Evolutionary conservation across 1,140 invertebrate species (phyloP).

Genomic region (Drosophila repleta): DNA sequence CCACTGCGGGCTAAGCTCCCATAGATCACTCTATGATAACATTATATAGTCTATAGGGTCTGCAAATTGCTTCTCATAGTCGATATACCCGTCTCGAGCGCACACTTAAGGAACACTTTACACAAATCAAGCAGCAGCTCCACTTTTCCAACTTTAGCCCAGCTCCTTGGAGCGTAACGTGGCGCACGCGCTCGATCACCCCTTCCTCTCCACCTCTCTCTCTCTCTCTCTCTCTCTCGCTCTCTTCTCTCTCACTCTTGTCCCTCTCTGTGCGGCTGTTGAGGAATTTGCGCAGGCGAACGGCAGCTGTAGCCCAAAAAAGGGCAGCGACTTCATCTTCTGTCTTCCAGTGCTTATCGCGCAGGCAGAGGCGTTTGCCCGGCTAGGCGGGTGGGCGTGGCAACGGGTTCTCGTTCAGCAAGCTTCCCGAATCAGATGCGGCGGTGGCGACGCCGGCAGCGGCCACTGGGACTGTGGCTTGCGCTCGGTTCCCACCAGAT

Average conservation of each 20-base stretch:
- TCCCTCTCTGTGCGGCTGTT: not conserved
- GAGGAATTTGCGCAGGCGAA: conserved; percentile 53
- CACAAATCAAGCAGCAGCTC: conserved; percentile 39
- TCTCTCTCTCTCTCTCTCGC: not conserved
- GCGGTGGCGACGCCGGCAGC: not conserved
- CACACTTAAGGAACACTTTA: conserved; percentile 19
- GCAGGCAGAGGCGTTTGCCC: conserved; percentile 11
- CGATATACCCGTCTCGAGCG: not conserved
- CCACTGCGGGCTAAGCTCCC: not conserved
- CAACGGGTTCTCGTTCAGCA: conserved; percentile 4
- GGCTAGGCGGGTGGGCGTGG: not conserved
- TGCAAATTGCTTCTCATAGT: not conserved
- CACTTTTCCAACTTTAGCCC: conserved; percentile 12
- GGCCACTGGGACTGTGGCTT: conserved; percentile 27
- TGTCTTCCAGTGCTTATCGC: not conserved
- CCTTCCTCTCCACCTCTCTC: too few species aligned
- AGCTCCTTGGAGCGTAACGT: conserved; percentile 57
- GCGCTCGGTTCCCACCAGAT: conserved; percentile 27
- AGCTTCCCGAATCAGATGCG: conserved; percentile 24
- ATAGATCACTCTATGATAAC: not conserved
- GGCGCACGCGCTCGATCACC: conserved; percentile 51
- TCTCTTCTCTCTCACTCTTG: not conserved
- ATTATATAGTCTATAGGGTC: not conserved
- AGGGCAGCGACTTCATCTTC: conserved; percentile 52
- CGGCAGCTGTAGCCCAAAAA: conserved; percentile 60